Percentiles rank a stretch among this genome's conserved stretches.
Conservation (phyloP, 2,888 invertebrate genomes). For the Chrysolina americana region DNA sequence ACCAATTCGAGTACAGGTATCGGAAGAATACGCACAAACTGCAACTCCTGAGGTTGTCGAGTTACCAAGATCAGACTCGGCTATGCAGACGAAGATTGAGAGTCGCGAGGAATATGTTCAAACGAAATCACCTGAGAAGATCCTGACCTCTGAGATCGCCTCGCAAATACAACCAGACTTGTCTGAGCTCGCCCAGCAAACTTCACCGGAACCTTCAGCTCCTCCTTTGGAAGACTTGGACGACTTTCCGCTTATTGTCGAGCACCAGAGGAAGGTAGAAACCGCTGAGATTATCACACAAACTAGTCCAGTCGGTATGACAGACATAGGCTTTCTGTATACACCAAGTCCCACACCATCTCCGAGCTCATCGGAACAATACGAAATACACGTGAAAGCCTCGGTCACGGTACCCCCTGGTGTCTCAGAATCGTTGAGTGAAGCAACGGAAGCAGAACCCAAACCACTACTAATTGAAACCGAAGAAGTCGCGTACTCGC, state of each 20-base stretch:
- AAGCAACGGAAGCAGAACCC: conserved; percentile 14
- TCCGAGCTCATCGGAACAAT: conserved; percentile 62
- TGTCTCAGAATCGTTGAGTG: conserved; percentile 47
- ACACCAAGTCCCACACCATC: conserved; percentile 50
- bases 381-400: conserved; percentile 76
- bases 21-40: conserved; percentile 65
- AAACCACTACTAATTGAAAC: not conserved
- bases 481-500: conserved; percentile 38
- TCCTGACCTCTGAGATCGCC: conserved; percentile 58
- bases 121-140: conserved; percentile 68
- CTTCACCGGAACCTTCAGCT: conserved; percentile 50
- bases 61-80: conserved; percentile 61
- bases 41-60: conserved; percentile 58
- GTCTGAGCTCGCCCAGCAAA: conserved; percentile 48
- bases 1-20: conserved; percentile 61
- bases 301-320: conserved; percentile 75
- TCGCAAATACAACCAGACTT: conserved; percentile 50
- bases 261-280: conserved; percentile 57
- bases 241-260: not conserved
- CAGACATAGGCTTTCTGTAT: conserved; percentile 58
- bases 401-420: conserved; percentile 72
- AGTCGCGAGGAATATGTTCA: conserved; percentile 65
- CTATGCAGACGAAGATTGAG: conserved; percentile 64
- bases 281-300: conserved; percentile 70
- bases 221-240: conserved; percentile 40